These are phyloP conservation scores for Actinemys pallida DNA, from an alignment of 2,113 vertebrate species.

Conservation along the genomic window DNA sequence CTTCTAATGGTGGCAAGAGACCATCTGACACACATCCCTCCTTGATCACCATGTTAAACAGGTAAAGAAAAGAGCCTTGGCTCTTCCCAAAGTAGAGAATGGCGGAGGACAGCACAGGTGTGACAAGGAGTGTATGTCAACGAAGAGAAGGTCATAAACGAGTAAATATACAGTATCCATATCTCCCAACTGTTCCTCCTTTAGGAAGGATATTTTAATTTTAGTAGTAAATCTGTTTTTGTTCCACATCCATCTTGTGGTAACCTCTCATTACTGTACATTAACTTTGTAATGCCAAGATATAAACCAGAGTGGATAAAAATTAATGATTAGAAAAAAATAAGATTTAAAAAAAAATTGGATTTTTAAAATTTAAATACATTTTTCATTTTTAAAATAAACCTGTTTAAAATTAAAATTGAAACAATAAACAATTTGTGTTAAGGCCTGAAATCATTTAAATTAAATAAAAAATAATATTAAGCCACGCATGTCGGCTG, in stretches of 20 bases:
- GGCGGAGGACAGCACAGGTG: accelerated
- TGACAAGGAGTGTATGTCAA: neutral
- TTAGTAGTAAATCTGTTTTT: accelerated
- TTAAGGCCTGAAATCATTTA: too few relatives aligned
- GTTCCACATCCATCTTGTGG: accelerated
- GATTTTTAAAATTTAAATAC: too few relatives aligned
- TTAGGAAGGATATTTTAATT: neutral
- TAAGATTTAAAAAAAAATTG: too few relatives aligned
- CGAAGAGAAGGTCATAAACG: neutral
- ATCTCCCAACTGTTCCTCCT: neutral
- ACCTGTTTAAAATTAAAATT: too few relatives aligned
- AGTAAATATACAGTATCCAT: accelerated
- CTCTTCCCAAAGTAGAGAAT: too few relatives aligned
- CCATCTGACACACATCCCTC: neutral
- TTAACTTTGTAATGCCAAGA: neutral
- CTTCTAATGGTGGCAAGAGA: neutral
- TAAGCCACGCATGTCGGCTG: too few relatives aligned
- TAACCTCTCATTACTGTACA: neutral
- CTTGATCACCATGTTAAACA: neutral
- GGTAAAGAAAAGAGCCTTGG: neutral
- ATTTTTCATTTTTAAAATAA: too few relatives aligned
- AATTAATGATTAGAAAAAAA: too few relatives aligned
- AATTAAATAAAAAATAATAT: too few relatives aligned
- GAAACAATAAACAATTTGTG: too few relatives aligned
- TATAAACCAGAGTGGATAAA: neutral